Percentiles rank a stretch among this genome's conserved stretches.
phyloP scores from a whole-genome alignment of 1,140 invertebrate species.

The Antheraea mylitta region DNA sequence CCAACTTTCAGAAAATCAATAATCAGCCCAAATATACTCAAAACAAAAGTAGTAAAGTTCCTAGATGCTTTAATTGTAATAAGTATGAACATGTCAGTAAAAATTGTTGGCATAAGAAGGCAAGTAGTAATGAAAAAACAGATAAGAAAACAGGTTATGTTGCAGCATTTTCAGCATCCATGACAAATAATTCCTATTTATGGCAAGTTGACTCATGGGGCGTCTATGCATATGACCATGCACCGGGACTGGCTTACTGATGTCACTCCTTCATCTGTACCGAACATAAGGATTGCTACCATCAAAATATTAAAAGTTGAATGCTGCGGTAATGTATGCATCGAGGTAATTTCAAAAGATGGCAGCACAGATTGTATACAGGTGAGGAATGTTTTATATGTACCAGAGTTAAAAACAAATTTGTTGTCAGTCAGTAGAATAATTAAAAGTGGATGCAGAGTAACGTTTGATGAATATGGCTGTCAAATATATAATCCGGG shows the following conservation, averaged over 20 bases:
- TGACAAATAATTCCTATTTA: constrained; percentile 14
- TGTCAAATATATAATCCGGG: too few species aligned
- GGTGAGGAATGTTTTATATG: too few species aligned
- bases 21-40: too few species aligned
- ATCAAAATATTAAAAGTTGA: background rate
- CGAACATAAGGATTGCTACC: background rate
- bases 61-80: constrained; percentile 8
- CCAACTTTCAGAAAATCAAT: too few species aligned
- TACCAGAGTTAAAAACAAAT: too few species aligned
- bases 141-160: constrained; percentile 20
- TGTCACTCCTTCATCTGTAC: constrained; percentile 8
- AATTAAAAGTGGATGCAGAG: too few species aligned
- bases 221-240: constrained; percentile 37
- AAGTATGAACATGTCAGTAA: constrained; percentile 3
- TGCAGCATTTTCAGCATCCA: constrained; percentile 16
- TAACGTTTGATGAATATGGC: too few species aligned
- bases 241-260: constrained; percentile 26
- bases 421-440: too few species aligned
- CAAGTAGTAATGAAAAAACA: constrained; percentile 12
- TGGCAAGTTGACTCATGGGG: constrained; percentile 35
- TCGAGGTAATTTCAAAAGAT: too few species aligned
- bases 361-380: too few species aligned
- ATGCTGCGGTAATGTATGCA: too few species aligned
- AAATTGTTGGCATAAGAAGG: background rate
- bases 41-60: background rate